A percentile compares a stretch with the other conserved stretches of the same genome.
phyloP scores from a whole-genome alignment of 2,113 vertebrate genomes.

The Chloropsis cyanopogon region DNA sequence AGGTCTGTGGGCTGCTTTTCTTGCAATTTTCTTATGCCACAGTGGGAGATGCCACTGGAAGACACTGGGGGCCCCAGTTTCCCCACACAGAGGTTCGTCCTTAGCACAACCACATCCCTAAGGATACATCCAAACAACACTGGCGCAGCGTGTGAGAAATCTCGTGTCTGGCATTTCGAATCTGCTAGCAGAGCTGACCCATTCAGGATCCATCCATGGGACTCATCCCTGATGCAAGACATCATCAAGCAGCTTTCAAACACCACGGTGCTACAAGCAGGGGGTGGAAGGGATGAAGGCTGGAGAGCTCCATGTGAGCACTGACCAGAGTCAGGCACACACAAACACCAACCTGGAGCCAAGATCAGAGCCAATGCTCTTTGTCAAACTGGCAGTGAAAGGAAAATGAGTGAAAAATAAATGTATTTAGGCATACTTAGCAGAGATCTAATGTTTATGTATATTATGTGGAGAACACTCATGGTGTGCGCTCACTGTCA shows the following conservation, averaged over 20 bases:
- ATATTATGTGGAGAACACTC: neutral
- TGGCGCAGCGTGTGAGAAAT: rapidly evolving
- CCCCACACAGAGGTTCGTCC: neutral
- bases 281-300: neutral
- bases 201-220: neutral
- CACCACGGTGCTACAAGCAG: neutral
- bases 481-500: neutral
- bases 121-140: neutral
- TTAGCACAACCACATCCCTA: neutral
- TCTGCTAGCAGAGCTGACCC: neutral
- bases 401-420: neutral
- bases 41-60: neutral
- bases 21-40: neutral
- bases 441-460: neutral
- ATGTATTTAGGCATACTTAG: neutral
- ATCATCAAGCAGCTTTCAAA: neutral
- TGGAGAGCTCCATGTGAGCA: neutral
- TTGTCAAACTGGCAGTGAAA: neutral
- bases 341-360: neutral
- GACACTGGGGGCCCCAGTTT: neutral
- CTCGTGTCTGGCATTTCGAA: neutral
- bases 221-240: neutral
- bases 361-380: neutral
- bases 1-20: neutral
- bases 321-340: rapidly evolving